Evolutionary conservation across 2,888 invertebrate species (phyloP).

Genomic region (Nemoura dubitans): DNA sequence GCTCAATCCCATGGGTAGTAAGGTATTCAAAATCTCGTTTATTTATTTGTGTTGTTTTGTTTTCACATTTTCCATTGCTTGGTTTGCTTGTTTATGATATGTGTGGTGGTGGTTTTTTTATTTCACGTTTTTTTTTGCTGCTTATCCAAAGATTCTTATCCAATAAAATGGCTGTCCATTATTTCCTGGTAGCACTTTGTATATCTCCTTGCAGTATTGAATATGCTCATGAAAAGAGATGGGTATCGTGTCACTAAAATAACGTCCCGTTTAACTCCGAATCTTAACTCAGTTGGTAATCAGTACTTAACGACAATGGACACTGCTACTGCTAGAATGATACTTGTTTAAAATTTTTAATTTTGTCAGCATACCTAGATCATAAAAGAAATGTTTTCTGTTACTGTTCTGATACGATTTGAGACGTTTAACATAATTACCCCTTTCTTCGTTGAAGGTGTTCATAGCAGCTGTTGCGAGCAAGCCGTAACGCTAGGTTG

Average conservation of each 20-base stretch:
- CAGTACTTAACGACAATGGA: too few relatives aligned
- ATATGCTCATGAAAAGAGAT: neutral
- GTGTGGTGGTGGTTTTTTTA: conserved; percentile 9
- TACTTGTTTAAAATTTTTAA: too few relatives aligned
- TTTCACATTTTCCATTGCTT: conserved; percentile 42
- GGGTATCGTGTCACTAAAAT: neutral
- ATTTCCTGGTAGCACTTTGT: too few relatives aligned
- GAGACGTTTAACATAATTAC: too few relatives aligned
- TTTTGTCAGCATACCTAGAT: too few relatives aligned
- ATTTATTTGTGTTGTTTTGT: conserved; percentile 42
- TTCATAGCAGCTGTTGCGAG: too few relatives aligned
- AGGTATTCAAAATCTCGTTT: conserved; percentile 46
- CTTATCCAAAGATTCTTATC: neutral
- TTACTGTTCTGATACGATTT: too few relatives aligned
- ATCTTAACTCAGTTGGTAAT: too few relatives aligned
- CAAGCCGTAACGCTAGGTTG: conserved; percentile 12
- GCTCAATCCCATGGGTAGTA: conserved; percentile 42
- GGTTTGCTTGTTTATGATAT: conserved; percentile 34
- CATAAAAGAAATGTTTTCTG: too few relatives aligned
- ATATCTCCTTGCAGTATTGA: neutral
- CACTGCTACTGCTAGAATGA: too few relatives aligned
- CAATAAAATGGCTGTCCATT: neutral
- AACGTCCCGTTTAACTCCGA: too few relatives aligned
- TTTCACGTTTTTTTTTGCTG: neutral
- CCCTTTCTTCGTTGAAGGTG: too few relatives aligned